phyloP scores from a whole-genome alignment of 2,888 invertebrate species.

The Oithona nana region DNA sequence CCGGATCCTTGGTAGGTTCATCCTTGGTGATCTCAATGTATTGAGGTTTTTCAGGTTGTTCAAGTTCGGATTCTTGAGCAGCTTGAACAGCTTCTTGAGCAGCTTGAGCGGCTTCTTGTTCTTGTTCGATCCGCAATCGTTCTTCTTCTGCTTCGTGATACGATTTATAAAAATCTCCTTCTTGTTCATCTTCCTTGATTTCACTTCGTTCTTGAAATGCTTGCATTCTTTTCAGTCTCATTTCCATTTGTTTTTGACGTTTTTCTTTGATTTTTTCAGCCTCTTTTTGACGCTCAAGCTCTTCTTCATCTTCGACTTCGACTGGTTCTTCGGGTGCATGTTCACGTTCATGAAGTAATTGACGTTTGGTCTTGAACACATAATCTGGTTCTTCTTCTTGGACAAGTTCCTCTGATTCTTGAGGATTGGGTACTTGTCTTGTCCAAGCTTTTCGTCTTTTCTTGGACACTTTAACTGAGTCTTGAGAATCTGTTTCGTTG shows the following conservation, averaged over 20 bases:
- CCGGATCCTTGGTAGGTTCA: background rate
- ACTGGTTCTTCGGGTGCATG: background rate
- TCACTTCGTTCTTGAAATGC: constrained; percentile 14
- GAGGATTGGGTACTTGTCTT: no score
- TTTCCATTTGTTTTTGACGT: constrained; percentile 4
- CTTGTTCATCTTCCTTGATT: background rate
- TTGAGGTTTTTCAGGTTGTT: background rate
- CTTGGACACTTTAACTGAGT: background rate
- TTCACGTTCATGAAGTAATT: background rate
- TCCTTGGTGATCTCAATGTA: background rate
- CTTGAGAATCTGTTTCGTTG: background rate
- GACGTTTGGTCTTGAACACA: background rate
- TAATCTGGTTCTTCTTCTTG: background rate
- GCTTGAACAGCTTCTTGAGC: background rate
- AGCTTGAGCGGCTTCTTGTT: background rate
- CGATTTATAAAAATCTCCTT: background rate
- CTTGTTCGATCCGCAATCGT: background rate
- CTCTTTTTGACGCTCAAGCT: background rate
- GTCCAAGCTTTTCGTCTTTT: background rate
- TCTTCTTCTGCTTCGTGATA: background rate
- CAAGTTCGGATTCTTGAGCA: background rate
- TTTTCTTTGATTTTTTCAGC: background rate
- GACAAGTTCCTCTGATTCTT: background rate
- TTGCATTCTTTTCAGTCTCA: constrained; percentile 7
- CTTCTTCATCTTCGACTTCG: background rate